Evolutionary conservation across 2,797 vertebrate genomes (phyloP), one percentile per base, ranked within the genome.

Genomic region (Halcyon smyrnensis): DNA sequence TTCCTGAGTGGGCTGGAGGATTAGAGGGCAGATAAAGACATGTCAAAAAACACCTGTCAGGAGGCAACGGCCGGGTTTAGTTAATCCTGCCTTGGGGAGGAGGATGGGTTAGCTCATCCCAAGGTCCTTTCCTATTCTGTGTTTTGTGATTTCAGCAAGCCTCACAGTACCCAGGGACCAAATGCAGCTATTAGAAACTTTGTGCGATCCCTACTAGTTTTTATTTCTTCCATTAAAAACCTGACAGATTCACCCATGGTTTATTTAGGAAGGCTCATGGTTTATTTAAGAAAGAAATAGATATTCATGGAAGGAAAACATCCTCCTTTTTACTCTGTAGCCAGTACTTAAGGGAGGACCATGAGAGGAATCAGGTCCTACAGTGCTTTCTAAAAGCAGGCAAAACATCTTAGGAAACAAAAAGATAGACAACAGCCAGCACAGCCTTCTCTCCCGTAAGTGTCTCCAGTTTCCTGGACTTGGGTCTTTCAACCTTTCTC

Each of bases 241-340:
- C 25, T 25, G 95, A 87, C 65, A 77, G 67, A 67, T 64, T 92
- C 87, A 83, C 54, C 60, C 82, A 51, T 93, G 81, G 88, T 77
- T 94, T 94, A 95, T 96, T 94, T 56, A 65, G 81, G 86, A 94
- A 95, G 51, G 70, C 53, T 43, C 82, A 36, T 94, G 84, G 90
- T 80, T 94, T 95, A 95, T 96, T 94, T 60, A 67, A 79, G 86
- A 93, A 95, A 53, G 67, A 90, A 94, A 83, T 2, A 90, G 80
- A 75, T 88, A 88, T 93, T 93, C 63, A 70, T 53, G 41, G 74
- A 90, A 96, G 87, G 65, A 96, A 93, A 94, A 87, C 75, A 85
- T 90, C 84, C 60, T 87, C 84, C 90, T 84, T 67, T 90, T 96
- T 92, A 90, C 75, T 92, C 67, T 3, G 1, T 50, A 89, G 60